phyloP scores from a whole-genome alignment of 2,797 vertebrate genomes.

The Adrianichthys oophorus region DNA sequence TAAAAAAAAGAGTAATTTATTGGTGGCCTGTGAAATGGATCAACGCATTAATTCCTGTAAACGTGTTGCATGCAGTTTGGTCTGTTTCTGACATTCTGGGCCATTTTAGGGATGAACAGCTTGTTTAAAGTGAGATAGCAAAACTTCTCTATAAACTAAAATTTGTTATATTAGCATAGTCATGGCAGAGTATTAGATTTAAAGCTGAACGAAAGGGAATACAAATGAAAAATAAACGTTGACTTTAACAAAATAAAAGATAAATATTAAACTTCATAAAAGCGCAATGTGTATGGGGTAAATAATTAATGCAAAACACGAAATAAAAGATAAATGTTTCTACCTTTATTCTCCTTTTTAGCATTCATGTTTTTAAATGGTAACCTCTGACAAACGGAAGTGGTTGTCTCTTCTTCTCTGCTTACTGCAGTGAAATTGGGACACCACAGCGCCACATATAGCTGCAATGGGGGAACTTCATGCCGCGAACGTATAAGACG shows the following conservation, averaged over 20 bases:
- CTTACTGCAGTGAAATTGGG: not conserved
- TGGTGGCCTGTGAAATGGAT: too few species aligned
- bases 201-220: not conserved
- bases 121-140: too few species aligned
- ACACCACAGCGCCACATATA: not conserved
- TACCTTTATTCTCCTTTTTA: conserved; percentile 52
- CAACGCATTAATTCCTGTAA: too few species aligned
- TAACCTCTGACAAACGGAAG: conserved; percentile 59
- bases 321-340: not conserved
- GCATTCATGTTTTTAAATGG: conserved; percentile 71
- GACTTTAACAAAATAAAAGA: not conserved
- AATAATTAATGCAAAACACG: accelerated
- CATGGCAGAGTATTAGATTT: not conserved
- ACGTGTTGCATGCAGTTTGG: not conserved
- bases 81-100: not conserved
- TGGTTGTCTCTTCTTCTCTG: conserved; percentile 11
- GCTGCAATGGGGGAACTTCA: not conserved
- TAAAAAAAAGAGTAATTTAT: too few species aligned
- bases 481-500: not conserved
- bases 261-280: not conserved
- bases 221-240: conserved; percentile 14
- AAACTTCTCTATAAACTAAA: too few species aligned
- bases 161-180: not conserved
- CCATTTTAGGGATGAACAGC: too few species aligned
- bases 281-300: accelerated